phyloP scores from a whole-genome alignment of 2,888 invertebrate species.

The Apocheima hispidaria region DNA sequence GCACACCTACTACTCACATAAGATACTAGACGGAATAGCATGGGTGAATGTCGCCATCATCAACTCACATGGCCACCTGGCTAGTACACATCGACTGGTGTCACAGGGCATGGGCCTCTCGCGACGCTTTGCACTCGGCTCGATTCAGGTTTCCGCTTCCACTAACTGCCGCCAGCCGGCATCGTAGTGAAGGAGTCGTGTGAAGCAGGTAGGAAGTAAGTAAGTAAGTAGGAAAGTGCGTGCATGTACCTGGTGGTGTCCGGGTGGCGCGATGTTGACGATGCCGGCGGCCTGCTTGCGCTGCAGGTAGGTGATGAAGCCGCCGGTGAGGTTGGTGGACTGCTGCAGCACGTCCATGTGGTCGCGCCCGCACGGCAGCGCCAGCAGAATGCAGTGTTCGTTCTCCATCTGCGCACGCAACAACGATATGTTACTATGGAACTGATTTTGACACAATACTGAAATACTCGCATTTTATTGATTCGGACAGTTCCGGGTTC shows the following conservation, averaged over 20 bases:
- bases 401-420: conserved; percentile 90
- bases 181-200: no score
- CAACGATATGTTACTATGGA: no score
- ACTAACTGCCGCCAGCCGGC: background rate
- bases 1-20: background rate
- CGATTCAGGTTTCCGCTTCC: background rate
- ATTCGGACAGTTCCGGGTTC: no score
- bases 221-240: no score
- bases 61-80: background rate
- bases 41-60: background rate
- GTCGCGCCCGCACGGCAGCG: conserved; percentile 97
- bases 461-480: no score
- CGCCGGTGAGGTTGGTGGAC: conserved; percentile 94
- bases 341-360: conserved; percentile 97
- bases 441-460: no score
- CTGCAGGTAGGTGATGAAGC: conserved; percentile 98
- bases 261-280: conserved; percentile 97
- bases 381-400: conserved; percentile 98
- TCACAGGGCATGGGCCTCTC: no score
- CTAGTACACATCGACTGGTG: background rate
- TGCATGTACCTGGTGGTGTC: conserved; percentile 90
- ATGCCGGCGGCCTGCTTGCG: conserved; percentile 99
- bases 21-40: background rate
- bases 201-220: no score
- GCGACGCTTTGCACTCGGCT: background rate